Evolutionary conservation across 2,113 vertebrate genomes (phyloP).

Genomic region (Thermophis baileyi): DNA sequence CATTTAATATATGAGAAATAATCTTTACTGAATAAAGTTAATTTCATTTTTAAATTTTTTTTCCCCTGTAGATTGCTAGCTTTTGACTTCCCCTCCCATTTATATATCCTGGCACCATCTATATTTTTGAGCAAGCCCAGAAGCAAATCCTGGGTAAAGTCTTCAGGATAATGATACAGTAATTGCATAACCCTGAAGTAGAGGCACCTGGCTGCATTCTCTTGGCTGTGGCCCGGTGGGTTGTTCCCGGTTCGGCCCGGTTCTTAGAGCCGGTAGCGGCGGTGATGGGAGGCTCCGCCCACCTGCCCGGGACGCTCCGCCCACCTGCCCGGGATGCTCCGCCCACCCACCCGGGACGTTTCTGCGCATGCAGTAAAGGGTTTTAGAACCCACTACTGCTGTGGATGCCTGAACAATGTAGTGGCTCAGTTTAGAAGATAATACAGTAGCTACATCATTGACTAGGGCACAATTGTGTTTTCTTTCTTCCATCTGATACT

Average conservation of each 20-base stretch:
- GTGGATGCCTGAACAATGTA: background rate
- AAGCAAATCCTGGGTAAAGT: background rate
- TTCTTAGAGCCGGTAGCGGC: no score
- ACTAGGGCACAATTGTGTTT: background rate
- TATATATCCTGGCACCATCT: background rate
- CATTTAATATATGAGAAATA: background rate
- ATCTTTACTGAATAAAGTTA: background rate
- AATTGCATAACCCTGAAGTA: background rate
- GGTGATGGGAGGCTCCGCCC: no score
- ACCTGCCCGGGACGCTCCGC: no score
- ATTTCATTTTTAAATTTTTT: background rate
- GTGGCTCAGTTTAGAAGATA: background rate
- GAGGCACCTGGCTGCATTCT: background rate
- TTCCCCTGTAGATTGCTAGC: background rate
- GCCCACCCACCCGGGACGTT: no score
- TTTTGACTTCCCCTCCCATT: background rate
- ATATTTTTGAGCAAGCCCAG: background rate
- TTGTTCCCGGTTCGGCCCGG: no score
- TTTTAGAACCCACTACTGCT: no score
- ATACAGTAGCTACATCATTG: background rate
- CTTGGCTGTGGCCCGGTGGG: no score
- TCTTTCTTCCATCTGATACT: no score
- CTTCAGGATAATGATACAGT: background rate
- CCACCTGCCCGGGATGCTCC: no score
- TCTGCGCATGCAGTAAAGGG: no score